Percentiles rank a stretch among this genome's conserved stretches.
phyloP scores from a whole-genome alignment of 1,140 invertebrate genomes.

The Brachionus manjavacas region DNA sequence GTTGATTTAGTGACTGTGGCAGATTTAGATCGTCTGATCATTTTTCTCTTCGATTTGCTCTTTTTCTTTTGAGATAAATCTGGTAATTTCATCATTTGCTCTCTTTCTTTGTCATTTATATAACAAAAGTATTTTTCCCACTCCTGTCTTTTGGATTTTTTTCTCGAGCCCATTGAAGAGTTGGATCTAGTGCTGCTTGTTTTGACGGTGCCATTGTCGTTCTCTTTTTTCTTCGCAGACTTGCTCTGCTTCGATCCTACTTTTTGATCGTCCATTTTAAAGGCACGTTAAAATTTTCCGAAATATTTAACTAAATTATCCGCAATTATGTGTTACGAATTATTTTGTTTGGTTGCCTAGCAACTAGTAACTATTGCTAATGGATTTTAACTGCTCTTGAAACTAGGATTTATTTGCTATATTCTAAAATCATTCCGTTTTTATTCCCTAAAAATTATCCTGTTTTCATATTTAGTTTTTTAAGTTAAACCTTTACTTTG shows the following conservation, averaged over 20 bases:
- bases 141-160: slow-evolving; percentile 1
- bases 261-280: not conserved
- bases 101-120: slow-evolving; percentile 6
- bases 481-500: too few species aligned
- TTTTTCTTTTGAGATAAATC: not conserved
- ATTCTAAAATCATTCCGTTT: too few species aligned
- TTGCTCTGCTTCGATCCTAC: not conserved
- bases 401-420: too few species aligned
- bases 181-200: not conserved
- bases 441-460: too few species aligned
- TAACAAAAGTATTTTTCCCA: slow-evolving; percentile 35
- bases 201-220: not conserved
- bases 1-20: not conserved
- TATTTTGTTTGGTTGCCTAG: not conserved
- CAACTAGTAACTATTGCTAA: not conserved
- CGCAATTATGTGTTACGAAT: not conserved
- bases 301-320: not conserved
- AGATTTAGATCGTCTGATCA: not conserved
- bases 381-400: not conserved
- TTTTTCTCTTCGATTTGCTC: not conserved
- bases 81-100: slow-evolving; percentile 6
- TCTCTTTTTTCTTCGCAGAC: not conserved
- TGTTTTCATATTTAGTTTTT: too few species aligned
- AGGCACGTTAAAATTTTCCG: not conserved
- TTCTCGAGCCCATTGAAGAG: not conserved